These are phyloP conservation scores for Lepidocolaptes lacrymiger DNA, from an alignment of 2,797 vertebrate genomes.

Conservation along the genomic window DNA sequence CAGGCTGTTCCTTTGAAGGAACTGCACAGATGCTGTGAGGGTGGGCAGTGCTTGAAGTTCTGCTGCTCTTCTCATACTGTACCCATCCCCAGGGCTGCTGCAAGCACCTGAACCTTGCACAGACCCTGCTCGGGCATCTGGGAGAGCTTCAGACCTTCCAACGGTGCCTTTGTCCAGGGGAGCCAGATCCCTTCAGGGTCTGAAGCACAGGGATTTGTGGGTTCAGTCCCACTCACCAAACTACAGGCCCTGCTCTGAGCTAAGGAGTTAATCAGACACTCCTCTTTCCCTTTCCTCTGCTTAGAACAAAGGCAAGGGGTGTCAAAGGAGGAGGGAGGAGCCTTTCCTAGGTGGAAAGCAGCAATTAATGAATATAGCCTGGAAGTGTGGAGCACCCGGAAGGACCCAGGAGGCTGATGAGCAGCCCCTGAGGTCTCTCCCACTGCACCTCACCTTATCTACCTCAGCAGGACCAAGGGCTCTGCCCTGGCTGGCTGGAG, in stretches of 20 bases:
- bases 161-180: rapidly evolving
- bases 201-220: neutral
- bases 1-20: rapidly evolving
- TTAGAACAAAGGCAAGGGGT: neutral
- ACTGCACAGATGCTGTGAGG: rapidly evolving
- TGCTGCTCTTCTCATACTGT: neutral
- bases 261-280: neutral
- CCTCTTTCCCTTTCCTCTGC: neutral
- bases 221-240: neutral
- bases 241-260: rapidly evolving
- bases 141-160: neutral
- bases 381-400: rapidly evolving
- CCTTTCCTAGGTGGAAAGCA: neutral
- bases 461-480: neutral
- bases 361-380: neutral
- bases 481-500: neutral
- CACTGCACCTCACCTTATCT: neutral
- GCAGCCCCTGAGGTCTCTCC: neutral
- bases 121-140: neutral
- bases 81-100: neutral
- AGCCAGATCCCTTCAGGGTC: neutral
- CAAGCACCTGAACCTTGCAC: neutral
- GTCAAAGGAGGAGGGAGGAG: neutral
- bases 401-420: neutral
- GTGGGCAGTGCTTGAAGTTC: neutral